Base-by-base conservation (phyloP, 2,888 invertebrate genomes). In the Protonemura montana region DNA sequence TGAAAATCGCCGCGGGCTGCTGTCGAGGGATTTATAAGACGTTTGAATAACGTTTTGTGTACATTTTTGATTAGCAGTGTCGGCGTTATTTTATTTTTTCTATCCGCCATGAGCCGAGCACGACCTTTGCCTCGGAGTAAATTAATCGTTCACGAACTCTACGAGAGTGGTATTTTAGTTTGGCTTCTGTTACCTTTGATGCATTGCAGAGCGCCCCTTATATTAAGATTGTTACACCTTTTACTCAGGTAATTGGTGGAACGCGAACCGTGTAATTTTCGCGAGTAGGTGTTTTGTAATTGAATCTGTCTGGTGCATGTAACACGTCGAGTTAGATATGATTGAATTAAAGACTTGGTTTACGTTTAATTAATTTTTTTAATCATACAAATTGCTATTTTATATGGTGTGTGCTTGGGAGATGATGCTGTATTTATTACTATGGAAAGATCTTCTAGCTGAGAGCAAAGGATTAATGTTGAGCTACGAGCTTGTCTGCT, bases 381-480 rank as follows among this genome's bases (percentile, higher is more conserved):
- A 59, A 7, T 13, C 6, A 81, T 1, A n/a, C 1, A 81, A 81
- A 29, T 81, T 29, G 30, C 81, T 81, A 10, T 78, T 35, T 35
- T 35, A 35, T 35, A 10, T 35, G 3, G 35, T 35, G 35, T 10
- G 35, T 35, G 35, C 10, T 35, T 6, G 35, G 3, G 35, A 29
- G 81, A 27, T 78, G 28, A 78, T 5, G 16, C 10, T 28, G n/a
- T n/a, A n/a, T 35, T 35, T 35, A 10, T 35, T 6, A 35, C 10
- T 25, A 30, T 88, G 82, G 86, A 76, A 59, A 3, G 59, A 16
- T 16, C 16, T 13, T 59, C 1, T 59, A 1, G 59, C 21, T 59
- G 59, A 35, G 5, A 10, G 35, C 35, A 35, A 35, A 35, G 35
- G 35, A 3, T 35, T 35, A 35, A 10, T 35, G 10, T 35, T 10